These are phyloP conservation scores for Phataginus tricuspis DNA, from an alignment of 2,797 vertebrate species.

Conservation along the genomic window DNA sequence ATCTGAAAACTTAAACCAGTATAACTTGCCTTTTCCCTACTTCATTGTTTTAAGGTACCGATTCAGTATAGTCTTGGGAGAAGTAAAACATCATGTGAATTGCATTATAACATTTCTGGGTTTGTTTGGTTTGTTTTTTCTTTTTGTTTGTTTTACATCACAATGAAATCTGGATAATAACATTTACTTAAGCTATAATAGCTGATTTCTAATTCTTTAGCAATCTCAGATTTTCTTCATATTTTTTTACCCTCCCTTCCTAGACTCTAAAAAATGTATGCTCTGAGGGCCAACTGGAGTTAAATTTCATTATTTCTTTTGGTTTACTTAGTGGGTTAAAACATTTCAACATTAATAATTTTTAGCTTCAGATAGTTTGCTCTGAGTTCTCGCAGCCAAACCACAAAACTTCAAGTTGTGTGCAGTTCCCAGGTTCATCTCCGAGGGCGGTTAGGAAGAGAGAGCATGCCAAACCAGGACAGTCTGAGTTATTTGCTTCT, in stretches of 20 bases:
- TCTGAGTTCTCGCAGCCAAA: constrained; percentile 76
- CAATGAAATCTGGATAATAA: constrained; percentile 44
- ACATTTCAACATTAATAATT: constrained; percentile 78
- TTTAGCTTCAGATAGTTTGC: constrained; percentile 74
- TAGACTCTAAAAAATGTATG: not conserved
- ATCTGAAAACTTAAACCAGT: constrained; percentile 2
- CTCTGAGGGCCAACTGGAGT: constrained; percentile 52
- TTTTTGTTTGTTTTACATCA: constrained; percentile 39
- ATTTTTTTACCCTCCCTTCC: not conserved
- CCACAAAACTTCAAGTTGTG: constrained; percentile 84
- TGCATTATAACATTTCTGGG: not conserved
- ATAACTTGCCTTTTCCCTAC: not conserved
- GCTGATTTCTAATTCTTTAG: constrained; percentile 55
- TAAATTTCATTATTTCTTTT: constrained; percentile 78
- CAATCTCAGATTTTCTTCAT: not conserved
- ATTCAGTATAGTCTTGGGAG: not conserved
- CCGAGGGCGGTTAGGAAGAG: constrained; percentile 70
- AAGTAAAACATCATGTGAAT: not conserved
- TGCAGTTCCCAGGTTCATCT: constrained; percentile 80
- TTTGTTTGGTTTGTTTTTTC: not conserved
- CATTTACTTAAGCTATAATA: constrained; percentile 48
- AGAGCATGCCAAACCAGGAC: constrained; percentile 43
- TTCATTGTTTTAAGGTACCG: not conserved
- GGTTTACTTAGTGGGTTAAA: constrained; percentile 74
- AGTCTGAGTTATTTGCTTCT: constrained; percentile 74